Base-by-base conservation (phyloP, 2,888 invertebrate genomes). In the Cenopis cana region DNA sequence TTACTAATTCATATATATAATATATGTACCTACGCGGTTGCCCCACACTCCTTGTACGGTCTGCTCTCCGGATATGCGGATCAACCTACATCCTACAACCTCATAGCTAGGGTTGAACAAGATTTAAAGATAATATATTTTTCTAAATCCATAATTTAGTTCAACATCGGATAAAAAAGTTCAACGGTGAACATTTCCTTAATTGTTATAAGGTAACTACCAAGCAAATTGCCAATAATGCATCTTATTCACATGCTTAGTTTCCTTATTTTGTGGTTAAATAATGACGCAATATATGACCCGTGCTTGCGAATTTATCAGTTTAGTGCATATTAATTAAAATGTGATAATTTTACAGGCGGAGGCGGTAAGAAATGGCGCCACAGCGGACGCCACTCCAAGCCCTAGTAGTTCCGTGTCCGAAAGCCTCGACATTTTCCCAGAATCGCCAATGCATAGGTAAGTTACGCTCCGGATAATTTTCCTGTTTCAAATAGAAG, bases 381-480 rank as follows among this genome's bases (percentile, higher is more conserved):
- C 95, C 78, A 85, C 94, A 90, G 90, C 96, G 60, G 97, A 97
- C 86, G 95, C 97, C 50, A 97, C 97, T 0, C 97, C 98, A 56
- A 97, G 97, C 85, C 98, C 98, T 9, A 97, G 97, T 88, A 98
- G 98, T 84, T 98, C 98, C 77, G 95, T 98, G 69, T 97, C 98
- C 77, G 98, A 98, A 93, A 97, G 97, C 77, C 94, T 98, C 80
- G 98, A 98, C 91, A 95, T 97, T 83, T 98, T 98, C 88, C 97
- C 98, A 59, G 98, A 98, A 82, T 98, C 98, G 76, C 97, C 98
- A 20, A 94, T 97, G 82, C 97, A 96, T 93, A 96, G 97, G 94
- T 96, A 88, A 83, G 69, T 72, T 33, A 10, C 11, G 4, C 6
- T 20, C 12, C 1, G 20, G 61, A 4, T 38, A 61, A 46, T 12